Percentiles rank a stretch among this genome's conserved stretches.
phyloP scores from a whole-genome alignment of 2,113 vertebrate genomes.

The Sceloporus undulatus region DNA sequence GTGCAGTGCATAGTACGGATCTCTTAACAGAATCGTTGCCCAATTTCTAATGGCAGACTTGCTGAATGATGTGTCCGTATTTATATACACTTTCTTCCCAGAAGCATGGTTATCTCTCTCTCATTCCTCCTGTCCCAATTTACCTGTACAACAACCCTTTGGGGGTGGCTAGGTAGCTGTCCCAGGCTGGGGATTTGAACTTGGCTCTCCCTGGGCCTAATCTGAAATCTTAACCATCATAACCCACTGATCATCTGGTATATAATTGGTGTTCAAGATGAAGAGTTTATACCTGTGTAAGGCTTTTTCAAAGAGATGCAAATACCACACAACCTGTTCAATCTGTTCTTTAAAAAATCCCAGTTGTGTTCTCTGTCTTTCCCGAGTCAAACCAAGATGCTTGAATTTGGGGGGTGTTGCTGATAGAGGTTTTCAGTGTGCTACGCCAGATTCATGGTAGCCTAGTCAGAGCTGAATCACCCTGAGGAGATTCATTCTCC shows the following conservation, averaged over 20 bases:
- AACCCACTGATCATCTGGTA: neutral
- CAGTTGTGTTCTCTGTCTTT: neutral
- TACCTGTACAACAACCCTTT: neutral
- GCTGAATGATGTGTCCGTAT: neutral
- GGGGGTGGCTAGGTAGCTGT: neutral
- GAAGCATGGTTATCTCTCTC: neutral
- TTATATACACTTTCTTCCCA: neutral
- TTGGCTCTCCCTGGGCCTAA: neutral
- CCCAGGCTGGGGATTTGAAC: neutral
- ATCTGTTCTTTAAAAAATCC: neutral
- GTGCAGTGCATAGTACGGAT: no score
- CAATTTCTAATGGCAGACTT: no score
- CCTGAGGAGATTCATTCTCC: neutral
- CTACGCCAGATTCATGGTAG: neutral
- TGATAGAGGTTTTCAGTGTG: neutral
- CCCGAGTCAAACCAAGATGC: neutral
- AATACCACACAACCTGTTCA: no score
- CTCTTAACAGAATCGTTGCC: no score
- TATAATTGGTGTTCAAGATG: neutral
- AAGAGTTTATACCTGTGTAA: neutral
- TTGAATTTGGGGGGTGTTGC: neutral
- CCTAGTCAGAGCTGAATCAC: slow-evolving; percentile 13
- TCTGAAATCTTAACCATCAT: neutral
- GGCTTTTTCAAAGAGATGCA: neutral
- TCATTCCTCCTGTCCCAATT: neutral